These are phyloP conservation scores for Candidula unifasciata DNA, from an alignment of 2,888 invertebrate genomes.

Conservation along the genomic window DNA sequence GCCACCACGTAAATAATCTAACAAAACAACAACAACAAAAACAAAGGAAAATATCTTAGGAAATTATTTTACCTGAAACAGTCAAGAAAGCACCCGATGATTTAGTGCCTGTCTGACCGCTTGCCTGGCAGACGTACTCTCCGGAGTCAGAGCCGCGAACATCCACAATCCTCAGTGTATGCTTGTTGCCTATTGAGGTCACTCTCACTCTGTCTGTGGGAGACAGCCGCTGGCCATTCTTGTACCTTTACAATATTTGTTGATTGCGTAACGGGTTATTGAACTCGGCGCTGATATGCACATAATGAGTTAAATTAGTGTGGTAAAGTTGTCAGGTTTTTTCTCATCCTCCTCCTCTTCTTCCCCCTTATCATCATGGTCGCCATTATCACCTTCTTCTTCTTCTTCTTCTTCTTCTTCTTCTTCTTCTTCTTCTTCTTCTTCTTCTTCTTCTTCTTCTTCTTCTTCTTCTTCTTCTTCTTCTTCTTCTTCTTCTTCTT, in stretches of 20 bases:
- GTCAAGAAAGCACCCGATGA: constrained; percentile 52
- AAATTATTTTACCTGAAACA: constrained; percentile 46
- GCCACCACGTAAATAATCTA: background rate
- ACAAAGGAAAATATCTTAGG: background rate
- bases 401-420: too few relatives aligned
- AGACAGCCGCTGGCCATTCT: constrained; percentile 88
- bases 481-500: too few relatives aligned
- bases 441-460: too few relatives aligned
- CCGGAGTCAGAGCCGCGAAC: constrained; percentile 62
- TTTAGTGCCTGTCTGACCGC: constrained; percentile 59
- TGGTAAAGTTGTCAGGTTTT: too few relatives aligned
- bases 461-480: too few relatives aligned
- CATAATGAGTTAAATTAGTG: too few relatives aligned
- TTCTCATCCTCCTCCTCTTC: too few relatives aligned
- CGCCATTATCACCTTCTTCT: too few relatives aligned
- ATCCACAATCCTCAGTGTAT: constrained; percentile 75
- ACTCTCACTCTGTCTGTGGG: constrained; percentile 87
- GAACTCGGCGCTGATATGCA: too few relatives aligned
- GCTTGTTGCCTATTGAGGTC: constrained; percentile 91
- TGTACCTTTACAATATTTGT: constrained; percentile 81
- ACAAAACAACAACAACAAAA: background rate
- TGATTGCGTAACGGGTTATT: too few relatives aligned
- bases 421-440: too few relatives aligned
- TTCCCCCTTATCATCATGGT: too few relatives aligned
- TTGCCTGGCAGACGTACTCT: constrained; percentile 62